Base-by-base conservation (phyloP, 2,797 vertebrate species). In the Delichon dasypus region DNA sequence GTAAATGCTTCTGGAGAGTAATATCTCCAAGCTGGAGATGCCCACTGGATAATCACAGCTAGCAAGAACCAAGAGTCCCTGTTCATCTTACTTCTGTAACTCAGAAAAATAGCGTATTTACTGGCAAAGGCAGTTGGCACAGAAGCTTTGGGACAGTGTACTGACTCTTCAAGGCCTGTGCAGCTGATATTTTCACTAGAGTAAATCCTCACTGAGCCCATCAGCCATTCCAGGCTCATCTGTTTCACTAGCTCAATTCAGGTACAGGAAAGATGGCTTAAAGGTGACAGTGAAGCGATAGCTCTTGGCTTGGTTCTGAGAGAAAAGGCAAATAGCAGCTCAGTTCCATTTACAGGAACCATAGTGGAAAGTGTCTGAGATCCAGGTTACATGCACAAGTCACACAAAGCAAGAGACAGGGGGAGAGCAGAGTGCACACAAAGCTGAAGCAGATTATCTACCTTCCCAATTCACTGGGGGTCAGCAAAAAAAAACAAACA, bases 401-500 rank as follows among this genome's bases (percentile, higher is more conserved):
- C 96, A 95, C 94, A 96, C 7, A 1, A 96, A 96, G 96, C 95
- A 88, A 85, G 73, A 93, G 90, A 97, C 53, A 90, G 44, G 45
- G 68, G 42, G 74, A 91, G 36, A 81, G 84, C 91, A 93, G 90
- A 97, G 76, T 68, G 93, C 91, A 95, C 93, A 96, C 78, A 95
- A 36, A 97, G 95, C 78, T 86, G 93, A 97, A 97, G 94, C 95
- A 94, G 85, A 45, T 96, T 96, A 96, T 97, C 97, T 97, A 97
- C 97, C 96, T 97, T 97, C 97, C 97, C 95, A 97, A 87, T 95
- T 97, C 96, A 94, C 96, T 97, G 96, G 88, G 96, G 85, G 96
- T 92, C 97, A 95, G 96, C 94, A 93, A 96, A 91, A 94, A 92
- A 64, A 16, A 27, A 26, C 29, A 29, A 34, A 89, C 36, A 95